A percentile compares a stretch with the other conserved stretches of the same genome.
These are phyloP conservation scores for Thalassophryne amazonica DNA, from an alignment of 2,797 vertebrate genomes.

Conservation along the genomic window DNA sequence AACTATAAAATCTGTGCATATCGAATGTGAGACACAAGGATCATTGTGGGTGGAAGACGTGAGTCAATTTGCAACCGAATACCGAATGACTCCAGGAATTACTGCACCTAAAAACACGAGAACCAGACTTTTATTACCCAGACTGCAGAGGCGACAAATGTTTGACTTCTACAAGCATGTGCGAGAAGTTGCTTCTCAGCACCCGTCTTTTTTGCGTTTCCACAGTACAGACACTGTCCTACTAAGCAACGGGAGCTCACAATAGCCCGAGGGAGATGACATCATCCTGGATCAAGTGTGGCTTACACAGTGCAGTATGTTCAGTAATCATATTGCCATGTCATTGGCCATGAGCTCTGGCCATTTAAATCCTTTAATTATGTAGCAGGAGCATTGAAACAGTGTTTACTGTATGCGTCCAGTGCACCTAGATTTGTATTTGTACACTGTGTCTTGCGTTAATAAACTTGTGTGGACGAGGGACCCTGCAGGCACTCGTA, in stretches of 20 bases:
- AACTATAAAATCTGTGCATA: conserved; percentile 25
- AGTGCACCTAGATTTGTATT: conserved; percentile 52
- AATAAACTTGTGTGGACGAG: conserved; percentile 77
- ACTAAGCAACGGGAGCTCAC: conserved; percentile 40
- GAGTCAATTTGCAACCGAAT: conserved; percentile 34
- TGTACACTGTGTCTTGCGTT: conserved; percentile 70
- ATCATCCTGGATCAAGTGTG: conserved; percentile 57
- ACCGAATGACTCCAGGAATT: conserved; percentile 19
- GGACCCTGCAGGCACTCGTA: conserved; percentile 61
- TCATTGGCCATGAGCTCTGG: conserved; percentile 55
- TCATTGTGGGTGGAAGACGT: conserved; percentile 15
- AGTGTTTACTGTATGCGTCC: conserved; percentile 64
- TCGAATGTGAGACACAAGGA: conserved; percentile 7
- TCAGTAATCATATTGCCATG: conserved; percentile 68
- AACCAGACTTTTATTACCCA: conserved; percentile 20
- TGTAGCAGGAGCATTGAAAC: conserved; percentile 54
- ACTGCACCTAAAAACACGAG: not conserved
- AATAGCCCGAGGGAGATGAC: conserved; percentile 56
- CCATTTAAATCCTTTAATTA: conserved; percentile 70
- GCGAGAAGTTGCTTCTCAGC: conserved; percentile 36
- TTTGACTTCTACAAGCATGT: conserved; percentile 45
- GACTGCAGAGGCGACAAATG: conserved; percentile 33
- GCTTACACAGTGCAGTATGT: conserved; percentile 50
- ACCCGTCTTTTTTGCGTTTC: conserved; percentile 13
- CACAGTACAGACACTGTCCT: conserved; percentile 16